Percentiles rank a stretch among this genome's conserved stretches.
These are phyloP conservation scores for Agrilus planipennis DNA, from an alignment of 1,140 invertebrate species.

Conservation along the genomic window DNA sequence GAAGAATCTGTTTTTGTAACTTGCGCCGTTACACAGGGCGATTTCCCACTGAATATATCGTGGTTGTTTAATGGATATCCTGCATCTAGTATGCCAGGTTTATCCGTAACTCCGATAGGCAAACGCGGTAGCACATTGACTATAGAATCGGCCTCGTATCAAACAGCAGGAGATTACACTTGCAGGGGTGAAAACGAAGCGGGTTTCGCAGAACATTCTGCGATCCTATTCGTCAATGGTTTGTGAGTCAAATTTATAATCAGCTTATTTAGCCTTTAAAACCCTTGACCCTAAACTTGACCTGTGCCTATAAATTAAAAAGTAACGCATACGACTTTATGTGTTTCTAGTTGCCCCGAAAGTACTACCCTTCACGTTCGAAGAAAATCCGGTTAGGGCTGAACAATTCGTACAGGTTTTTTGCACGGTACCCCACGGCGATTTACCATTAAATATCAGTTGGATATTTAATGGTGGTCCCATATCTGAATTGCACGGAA, in stretches of 20 bases:
- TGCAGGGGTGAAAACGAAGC: slow-evolving; percentile 45
- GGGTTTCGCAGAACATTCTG: slow-evolving; percentile 35
- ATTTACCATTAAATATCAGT: slow-evolving; percentile 47
- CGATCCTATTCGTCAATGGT: slow-evolving; percentile 48
- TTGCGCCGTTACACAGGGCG: slow-evolving; percentile 64
- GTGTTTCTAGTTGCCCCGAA: slow-evolving; percentile 42
- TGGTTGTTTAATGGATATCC: slow-evolving; percentile 51
- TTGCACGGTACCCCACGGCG: slow-evolving; percentile 53
- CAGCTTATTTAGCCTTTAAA: slow-evolving; percentile 13
- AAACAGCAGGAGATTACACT: slow-evolving; percentile 44
- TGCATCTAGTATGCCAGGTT: slow-evolving; percentile 27
- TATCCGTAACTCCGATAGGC: slow-evolving; percentile 35
- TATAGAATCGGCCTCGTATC: slow-evolving; percentile 41
- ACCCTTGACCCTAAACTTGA: background rate
- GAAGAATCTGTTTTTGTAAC: slow-evolving; percentile 57
- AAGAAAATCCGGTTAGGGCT: slow-evolving; percentile 44
- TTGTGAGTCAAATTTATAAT: slow-evolving; percentile 11
- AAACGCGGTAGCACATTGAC: slow-evolving; percentile 44
- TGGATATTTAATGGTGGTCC: slow-evolving; percentile 47
- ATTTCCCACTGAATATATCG: slow-evolving; percentile 56
- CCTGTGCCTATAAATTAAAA: background rate
- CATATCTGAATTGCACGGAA: slow-evolving; percentile 16
- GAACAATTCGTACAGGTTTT: slow-evolving; percentile 48
- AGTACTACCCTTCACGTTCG: slow-evolving; percentile 49
- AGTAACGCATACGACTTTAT: background rate